Percentiles rank a stretch among this genome's conserved stretches.
Conservation (phyloP, 2,113 vertebrate species). For the Talpa occidentalis region DNA sequence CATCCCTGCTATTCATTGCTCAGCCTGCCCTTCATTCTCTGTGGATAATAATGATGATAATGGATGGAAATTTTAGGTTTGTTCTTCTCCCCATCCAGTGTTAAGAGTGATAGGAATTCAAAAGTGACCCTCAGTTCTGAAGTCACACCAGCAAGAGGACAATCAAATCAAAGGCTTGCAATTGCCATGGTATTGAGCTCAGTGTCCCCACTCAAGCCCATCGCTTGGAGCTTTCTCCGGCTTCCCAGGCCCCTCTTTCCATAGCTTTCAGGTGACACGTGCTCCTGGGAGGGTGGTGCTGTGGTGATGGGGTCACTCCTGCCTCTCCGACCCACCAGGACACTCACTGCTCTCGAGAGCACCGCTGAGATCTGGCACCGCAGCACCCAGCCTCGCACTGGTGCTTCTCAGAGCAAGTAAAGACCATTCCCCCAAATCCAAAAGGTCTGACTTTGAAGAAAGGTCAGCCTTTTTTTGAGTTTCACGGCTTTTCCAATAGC, state of each 20-base stretch:
- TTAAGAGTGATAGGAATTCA: constrained; percentile 27
- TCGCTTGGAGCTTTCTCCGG: background rate
- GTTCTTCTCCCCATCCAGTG: background rate
- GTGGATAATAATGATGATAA: background rate
- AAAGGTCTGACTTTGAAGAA: background rate
- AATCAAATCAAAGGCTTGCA: background rate
- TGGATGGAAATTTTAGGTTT: background rate
- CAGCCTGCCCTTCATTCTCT: background rate
- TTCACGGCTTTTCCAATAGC: background rate
- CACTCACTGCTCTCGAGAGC: background rate
- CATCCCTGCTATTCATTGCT: constrained; percentile 30
- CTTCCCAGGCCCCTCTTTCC: background rate
- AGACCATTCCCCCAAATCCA: background rate
- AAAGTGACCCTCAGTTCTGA: background rate
- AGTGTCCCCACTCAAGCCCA: background rate
- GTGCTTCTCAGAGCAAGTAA: background rate
- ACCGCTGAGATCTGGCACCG: background rate
- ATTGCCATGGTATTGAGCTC: background rate
- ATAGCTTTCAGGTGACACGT: background rate
- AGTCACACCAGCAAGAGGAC: background rate
- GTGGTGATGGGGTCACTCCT: background rate
- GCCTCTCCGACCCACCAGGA: background rate
- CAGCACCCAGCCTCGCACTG: background rate
- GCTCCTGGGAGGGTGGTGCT: background rate
- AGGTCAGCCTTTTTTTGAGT: background rate